Base-by-base conservation (phyloP, 1,140 invertebrate genomes). In the Sminthurinus signatus region DNA sequence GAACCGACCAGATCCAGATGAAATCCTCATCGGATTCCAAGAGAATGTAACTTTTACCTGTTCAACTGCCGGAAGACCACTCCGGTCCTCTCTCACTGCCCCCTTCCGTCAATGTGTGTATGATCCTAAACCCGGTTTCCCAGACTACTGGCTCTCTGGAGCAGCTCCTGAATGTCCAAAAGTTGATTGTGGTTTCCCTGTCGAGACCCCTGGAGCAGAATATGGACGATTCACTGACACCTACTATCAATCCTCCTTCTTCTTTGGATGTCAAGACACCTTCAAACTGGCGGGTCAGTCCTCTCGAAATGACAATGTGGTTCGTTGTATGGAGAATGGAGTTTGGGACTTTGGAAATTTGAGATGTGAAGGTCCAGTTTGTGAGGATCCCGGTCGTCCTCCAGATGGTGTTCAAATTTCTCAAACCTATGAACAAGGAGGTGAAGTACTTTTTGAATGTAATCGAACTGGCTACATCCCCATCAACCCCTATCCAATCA, bases 271-370 rank as follows among this genome's bases (percentile, higher is more conserved):
- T 75, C 91, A 96, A 79, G 90, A 95, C 73, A 96, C 93, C 0
- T 96, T 96, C 75, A 93, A 91, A 73, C 76, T 96, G 25, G 92
- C 91, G 28, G 93, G 94, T 2, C 91, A 95, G 80, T 93, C 90
- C 0, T 88, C 84, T 36, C 86, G 86, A 70, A 88, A 92, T 70
- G 93, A 97, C 73, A 93, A 94, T 74, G 86, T 93, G 21, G 92
- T 97, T 0, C 84, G 82, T 56, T 98, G 94, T 77, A 87, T 89
- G 79, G 85, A 85, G 1, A 93, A 93, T 75, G 91, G 90, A 8
- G 86, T 91, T 55, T 98, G 95, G 95, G 95, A 98, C 78, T 96
- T 97, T 77, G 94, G 94, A 12, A 91, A 96, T 76, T 79, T 98
- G 19, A 81, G 92, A 51, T 98, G 95, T 74, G 93, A 96, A 81